A percentile compares a stretch with the other conserved stretches of the same genome.
phyloP scores from a whole-genome alignment of 2,888 invertebrate genomes.

The Cerceris ruficornis region DNA sequence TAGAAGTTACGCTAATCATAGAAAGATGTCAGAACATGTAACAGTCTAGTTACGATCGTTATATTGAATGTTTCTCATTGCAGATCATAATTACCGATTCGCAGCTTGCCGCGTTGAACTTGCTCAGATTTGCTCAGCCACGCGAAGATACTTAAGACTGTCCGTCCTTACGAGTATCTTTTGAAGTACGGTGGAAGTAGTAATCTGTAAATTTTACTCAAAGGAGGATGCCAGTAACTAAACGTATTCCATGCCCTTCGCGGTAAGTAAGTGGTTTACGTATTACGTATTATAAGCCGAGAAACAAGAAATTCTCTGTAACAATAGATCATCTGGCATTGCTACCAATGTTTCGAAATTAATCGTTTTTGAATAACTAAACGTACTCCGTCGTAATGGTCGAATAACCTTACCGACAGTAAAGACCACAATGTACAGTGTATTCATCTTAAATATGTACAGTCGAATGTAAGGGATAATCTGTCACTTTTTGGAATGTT shows the following conservation, averaged over 20 bases:
- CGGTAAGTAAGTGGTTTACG: constrained; percentile 65
- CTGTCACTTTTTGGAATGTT: no score
- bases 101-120: constrained; percentile 59
- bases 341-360: no score
- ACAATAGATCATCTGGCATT: no score
- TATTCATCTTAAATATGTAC: no score
- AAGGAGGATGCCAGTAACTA: constrained; percentile 66
- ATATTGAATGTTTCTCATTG: constrained; percentile 60
- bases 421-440: no score
- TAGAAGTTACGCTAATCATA: constrained; percentile 4
- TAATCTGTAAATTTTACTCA: constrained; percentile 62
- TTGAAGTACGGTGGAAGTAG: constrained; percentile 64
- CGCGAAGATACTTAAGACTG: constrained; percentile 65
- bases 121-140: constrained; percentile 57
- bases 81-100: constrained; percentile 64
- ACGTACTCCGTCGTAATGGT: no score
- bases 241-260: constrained; percentile 66
- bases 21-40: constrained; percentile 14
- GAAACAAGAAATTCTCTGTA: constrained; percentile 10
- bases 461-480: no score
- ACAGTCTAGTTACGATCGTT: constrained; percentile 45
- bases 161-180: constrained; percentile 64
- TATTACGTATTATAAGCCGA: constrained; percentile 59
- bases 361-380: no score
- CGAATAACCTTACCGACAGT: no score